Evolutionary conservation across 2,888 invertebrate species (phyloP), one percentile per base, ranked within the genome.

Genomic region (Gastracanthus pulcherrimus): DNA sequence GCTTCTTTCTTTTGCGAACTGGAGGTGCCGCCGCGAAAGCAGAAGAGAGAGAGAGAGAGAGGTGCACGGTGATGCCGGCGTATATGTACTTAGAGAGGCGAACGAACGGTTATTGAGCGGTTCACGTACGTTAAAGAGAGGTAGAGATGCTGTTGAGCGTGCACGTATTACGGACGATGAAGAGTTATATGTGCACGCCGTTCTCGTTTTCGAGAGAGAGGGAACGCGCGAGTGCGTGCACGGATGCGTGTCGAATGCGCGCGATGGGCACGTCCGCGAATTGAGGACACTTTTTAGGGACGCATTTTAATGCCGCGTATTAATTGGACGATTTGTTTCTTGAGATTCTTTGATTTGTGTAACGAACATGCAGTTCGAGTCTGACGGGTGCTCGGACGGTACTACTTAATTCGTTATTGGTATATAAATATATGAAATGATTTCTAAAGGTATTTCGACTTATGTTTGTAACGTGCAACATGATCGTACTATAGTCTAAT

Each of bases 91-190:
- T 58, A 69, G 51, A 69, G 76, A 70, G 76, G 78, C 60, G 81
- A 80, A 76, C 55, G 48, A 75, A 67, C 78, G 82, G 82, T 74
- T 60, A 62, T 74, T 7, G 19, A 31, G 62, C 62, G 62, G 29
- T 34, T 48, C 69, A n/a, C 29, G 38, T 55, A 19, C 29, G 83
- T 82, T 41, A 6, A 9, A 13, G 55, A 26, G 7, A 55, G n/a
- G 11, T 23, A 26, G 23, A 26, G 26, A 55, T 48, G 19, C 11
- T 11, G 3, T 11, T 13, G n/a, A n/a, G n/a, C n/a, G n/a, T n/a
- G n/a, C n/a, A n/a, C n/a, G n/a, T n/a, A n/a, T n/a, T n/a, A n/a
- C n/a, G n/a, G 38, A 38, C 38, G 38, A 38, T 45, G 26, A 55
- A 55, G 9, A 55, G 3, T 55, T n/a, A n/a, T n/a, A n/a, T n/a